phyloP scores from a whole-genome alignment of 2,797 vertebrate species.

The Acipenser ruthenus region DNA sequence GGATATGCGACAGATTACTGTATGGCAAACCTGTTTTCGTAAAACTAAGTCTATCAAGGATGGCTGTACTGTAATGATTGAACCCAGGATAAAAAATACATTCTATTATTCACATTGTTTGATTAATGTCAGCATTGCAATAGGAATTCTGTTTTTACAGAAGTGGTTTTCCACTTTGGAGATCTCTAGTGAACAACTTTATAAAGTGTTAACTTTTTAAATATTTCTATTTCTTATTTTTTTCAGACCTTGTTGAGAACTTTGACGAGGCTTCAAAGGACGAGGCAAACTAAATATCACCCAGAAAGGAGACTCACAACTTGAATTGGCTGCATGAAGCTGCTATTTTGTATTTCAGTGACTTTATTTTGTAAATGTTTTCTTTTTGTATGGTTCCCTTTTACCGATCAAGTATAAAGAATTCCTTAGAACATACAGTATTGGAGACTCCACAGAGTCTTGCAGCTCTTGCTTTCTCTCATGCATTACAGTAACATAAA shows the following conservation, averaged over 20 bases:
- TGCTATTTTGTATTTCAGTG: conserved; percentile 60
- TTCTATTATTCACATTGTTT: too few species aligned
- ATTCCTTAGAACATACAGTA: conserved; percentile 50
- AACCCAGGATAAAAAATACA: too few species aligned
- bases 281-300: conserved; percentile 75
- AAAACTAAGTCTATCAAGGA: too few species aligned
- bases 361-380: conserved; percentile 38
- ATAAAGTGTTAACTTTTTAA: too few species aligned
- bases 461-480: conserved; percentile 60
- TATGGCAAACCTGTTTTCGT: too few species aligned
- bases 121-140: too few species aligned
- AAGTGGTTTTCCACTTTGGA: too few species aligned
- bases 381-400: conserved; percentile 37
- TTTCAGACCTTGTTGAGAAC: conserved; percentile 93
- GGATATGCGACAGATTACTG: too few species aligned
- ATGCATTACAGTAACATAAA: conserved; percentile 59
- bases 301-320: conserved; percentile 49
- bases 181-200: too few species aligned
- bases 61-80: too few species aligned
- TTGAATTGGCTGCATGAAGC: conserved; percentile 63
- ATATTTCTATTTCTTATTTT: conserved; percentile 24
- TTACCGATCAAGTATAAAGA: conserved; percentile 4
- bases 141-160: too few species aligned
- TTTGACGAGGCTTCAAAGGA: conserved; percentile 96
- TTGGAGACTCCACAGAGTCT: conserved; percentile 42